These are phyloP conservation scores for Neotragus moschatus DNA, from an alignment of 2,113 vertebrate genomes.

Conservation along the genomic window DNA sequence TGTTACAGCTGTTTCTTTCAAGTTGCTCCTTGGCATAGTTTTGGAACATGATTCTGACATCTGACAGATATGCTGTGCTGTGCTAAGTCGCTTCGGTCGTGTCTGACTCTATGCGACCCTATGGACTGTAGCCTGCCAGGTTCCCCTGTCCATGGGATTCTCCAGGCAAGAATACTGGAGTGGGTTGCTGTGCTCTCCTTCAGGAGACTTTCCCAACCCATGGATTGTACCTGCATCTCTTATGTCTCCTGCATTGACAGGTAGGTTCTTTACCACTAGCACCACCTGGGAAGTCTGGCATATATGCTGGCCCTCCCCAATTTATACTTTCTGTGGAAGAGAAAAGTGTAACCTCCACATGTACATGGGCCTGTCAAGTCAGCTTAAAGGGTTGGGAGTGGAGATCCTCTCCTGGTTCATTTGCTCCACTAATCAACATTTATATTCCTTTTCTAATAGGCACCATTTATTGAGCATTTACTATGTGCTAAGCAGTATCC, in stretches of 20 bases:
- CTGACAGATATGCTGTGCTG: neutral
- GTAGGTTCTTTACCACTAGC: neutral
- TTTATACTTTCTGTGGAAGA: neutral
- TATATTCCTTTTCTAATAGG: neutral
- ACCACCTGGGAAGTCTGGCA: neutral
- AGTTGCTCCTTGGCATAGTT: neutral
- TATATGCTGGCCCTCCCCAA: neutral
- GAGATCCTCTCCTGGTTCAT: neutral
- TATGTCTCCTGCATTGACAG: neutral
- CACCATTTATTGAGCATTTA: neutral
- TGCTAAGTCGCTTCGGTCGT: accelerated
- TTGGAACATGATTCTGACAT: neutral
- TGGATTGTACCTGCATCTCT: neutral
- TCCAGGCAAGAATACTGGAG: neutral
- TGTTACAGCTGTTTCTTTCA: neutral
- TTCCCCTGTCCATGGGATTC: neutral
- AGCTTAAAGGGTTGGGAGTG: neutral
- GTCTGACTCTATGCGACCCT: neutral
- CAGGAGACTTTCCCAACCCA: neutral
- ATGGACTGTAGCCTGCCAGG: neutral
- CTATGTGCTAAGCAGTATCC: neutral
- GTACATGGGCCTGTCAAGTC: neutral
- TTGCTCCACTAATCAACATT: neutral
- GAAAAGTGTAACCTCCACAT: neutral
- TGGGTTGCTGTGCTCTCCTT: neutral